Base-by-base conservation (phyloP, 2,888 invertebrate genomes). In the Beris chalybata region DNA sequence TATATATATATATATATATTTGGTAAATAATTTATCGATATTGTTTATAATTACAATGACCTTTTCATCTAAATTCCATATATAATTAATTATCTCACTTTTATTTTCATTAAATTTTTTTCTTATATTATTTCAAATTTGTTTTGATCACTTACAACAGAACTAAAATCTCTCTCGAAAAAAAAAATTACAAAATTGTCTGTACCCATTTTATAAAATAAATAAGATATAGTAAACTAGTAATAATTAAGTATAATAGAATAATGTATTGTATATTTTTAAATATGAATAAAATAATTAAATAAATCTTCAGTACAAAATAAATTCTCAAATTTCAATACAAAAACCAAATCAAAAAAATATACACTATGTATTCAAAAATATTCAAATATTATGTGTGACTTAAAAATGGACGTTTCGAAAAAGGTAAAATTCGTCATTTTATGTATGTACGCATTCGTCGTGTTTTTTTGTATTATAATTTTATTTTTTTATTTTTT, bases 381-480 rank as follows among this genome's bases (percentile, higher is more conserved):
- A 38, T 38, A 38, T 38, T 7, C 9, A 7, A 9, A 38, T 38
- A 38, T 38, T 38, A 7, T 38, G 9, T 38, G 1, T 38, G 45
- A 64, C 22, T 57, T 53, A 58, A 45, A 67, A 67, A 64, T 67
- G 67, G 64, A 67, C 67, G 67, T 67, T 44, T 64, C 55, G 47
- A 59, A 66, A 67, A 64, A 48, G 67, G 53, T 54, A 67, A 65
- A 67, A 59, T 59, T 48, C 22, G 52, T 61, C 38, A 44, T 44
- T 54, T 58, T 65, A 57, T 52, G n/a, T 38, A 13, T 38, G 5
- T 56, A 6, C 38, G 22, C 15, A 32, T 32, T 38, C 55, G 43
- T 43, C 38, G 32, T 56, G 11, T 32, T 32, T 55, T n/a, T 13
- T 56, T 11, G 15, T 13, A 13, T 32, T 43, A 13, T 6, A 38